Conservation (phyloP, 2,797 vertebrate genomes). For the Pteronotus mesoamericanus region DNA sequence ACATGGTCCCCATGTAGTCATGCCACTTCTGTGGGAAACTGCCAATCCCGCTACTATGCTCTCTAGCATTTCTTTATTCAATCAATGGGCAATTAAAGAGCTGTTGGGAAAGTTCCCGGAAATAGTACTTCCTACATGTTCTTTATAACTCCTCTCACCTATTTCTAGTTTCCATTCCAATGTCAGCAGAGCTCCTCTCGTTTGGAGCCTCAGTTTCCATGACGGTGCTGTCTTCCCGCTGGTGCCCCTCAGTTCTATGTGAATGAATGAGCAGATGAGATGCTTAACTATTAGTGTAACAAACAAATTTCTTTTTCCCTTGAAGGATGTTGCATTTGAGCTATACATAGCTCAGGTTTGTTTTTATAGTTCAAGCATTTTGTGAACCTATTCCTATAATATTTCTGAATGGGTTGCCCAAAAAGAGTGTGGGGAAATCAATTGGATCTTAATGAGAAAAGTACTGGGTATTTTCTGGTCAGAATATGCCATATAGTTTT, state of each 20-base stretch:
- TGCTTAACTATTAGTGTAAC: not conserved
- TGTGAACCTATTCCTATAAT: slow-evolving; percentile 14
- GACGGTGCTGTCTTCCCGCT: not conserved
- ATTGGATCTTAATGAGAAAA: not conserved
- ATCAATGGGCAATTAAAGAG: not conserved
- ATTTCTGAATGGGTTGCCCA: slow-evolving; percentile 12
- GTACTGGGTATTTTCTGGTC: not conserved
- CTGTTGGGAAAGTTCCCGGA: not conserved
- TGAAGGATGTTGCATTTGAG: not conserved
- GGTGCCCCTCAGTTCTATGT: not conserved
- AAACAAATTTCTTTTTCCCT: not conserved
- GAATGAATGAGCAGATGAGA: not conserved
- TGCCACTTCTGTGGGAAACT: not conserved
- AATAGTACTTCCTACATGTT: not conserved
- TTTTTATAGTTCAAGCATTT: not conserved
- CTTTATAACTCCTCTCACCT: not conserved
- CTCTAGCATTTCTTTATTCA: not conserved
- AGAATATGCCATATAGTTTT: not conserved
- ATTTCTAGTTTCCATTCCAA: not conserved
- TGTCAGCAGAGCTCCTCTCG: not conserved
- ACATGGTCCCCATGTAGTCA: not conserved
- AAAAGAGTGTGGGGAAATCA: not conserved
- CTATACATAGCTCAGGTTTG: not conserved
- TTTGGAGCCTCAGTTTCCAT: not conserved
- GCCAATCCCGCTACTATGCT: not conserved